Conservation (phyloP, 2,113 vertebrate genomes). For the Cairina moschata region DNA sequence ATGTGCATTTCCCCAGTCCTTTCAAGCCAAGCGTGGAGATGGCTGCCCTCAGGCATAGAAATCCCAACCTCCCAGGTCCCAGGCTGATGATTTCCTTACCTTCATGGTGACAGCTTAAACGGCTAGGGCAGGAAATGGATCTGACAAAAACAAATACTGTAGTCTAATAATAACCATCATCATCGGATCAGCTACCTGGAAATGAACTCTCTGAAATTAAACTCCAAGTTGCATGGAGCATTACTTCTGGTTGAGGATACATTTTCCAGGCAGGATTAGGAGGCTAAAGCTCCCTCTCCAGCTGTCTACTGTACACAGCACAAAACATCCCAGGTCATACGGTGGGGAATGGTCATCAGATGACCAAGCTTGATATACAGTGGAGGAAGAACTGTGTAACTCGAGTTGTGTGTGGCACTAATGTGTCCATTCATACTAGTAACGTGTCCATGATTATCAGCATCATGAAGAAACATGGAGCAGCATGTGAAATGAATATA, state of each 20-base stretch:
- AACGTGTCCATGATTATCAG: fast-evolving
- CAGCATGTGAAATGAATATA: background rate
- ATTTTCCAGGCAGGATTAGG: background rate
- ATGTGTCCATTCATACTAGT: background rate
- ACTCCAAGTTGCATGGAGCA: background rate
- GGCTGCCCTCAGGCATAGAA: background rate
- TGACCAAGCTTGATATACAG: background rate
- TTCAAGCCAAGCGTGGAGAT: slow-evolving; percentile 19
- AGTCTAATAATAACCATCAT: background rate
- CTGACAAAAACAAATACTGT: background rate
- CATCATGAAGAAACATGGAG: background rate
- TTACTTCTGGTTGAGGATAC: background rate
- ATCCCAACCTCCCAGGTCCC: background rate
- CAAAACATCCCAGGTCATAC: background rate
- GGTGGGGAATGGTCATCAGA: background rate
- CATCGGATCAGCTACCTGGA: background rate
- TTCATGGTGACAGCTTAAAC: background rate
- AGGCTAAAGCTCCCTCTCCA: background rate
- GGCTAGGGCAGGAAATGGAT: background rate
- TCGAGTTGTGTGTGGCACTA: background rate
- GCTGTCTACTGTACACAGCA: background rate
- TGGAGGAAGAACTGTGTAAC: background rate
- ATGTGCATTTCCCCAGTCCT: slow-evolving; percentile 28
- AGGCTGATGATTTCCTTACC: background rate
- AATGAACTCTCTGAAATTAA: background rate